Conservation (phyloP, 1,140 invertebrate genomes). For the Euglossa dilemma region DNA sequence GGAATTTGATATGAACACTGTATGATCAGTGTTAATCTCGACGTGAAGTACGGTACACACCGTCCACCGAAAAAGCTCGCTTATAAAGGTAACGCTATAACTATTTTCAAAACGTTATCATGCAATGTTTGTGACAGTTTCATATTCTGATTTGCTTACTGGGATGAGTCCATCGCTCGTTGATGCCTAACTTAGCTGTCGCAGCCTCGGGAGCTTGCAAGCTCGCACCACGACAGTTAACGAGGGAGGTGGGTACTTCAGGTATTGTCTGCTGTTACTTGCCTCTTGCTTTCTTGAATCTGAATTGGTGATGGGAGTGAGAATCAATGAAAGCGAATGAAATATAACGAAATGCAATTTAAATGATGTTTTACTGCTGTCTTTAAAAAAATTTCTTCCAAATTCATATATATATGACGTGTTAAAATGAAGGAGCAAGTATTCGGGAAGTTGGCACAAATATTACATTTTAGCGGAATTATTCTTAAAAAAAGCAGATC, state of each 20-base stretch:
- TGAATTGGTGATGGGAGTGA: slow-evolving; percentile 25
- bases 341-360: neutral
- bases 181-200: slow-evolving; percentile 18
- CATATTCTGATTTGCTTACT: slow-evolving; percentile 23
- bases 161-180: slow-evolving; percentile 1
- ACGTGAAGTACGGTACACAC: neutral
- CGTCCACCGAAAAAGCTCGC: neutral
- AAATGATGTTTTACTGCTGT: neutral
- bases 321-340: slow-evolving; percentile 6
- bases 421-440: too few species aligned
- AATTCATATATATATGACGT: too few species aligned
- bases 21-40: neutral
- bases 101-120: slow-evolving; percentile 10
- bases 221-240: slow-evolving; percentile 15
- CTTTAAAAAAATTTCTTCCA: neutral
- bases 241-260: slow-evolving; percentile 10
- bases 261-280: slow-evolving; percentile 22
- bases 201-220: slow-evolving; percentile 16
- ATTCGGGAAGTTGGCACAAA: too few species aligned
- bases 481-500: too few species aligned
- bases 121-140: slow-evolving; percentile 18
- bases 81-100: neutral
- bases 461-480: too few species aligned
- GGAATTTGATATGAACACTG: neutral
- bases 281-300: slow-evolving; percentile 8